phyloP scores from a whole-genome alignment of 2,888 invertebrate species.

The Allacma fusca region DNA sequence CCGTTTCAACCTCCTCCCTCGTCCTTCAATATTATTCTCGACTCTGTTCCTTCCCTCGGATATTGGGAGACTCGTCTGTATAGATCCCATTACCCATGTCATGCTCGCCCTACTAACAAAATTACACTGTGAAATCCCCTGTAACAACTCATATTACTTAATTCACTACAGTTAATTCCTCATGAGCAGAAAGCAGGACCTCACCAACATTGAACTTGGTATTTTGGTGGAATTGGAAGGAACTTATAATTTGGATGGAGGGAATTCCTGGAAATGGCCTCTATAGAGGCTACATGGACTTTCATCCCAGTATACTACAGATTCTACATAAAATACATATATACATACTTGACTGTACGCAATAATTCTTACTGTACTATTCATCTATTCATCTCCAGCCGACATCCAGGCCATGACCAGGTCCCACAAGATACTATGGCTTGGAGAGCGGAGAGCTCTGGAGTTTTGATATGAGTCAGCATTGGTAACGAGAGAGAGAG shows the following conservation, averaged over 20 bases:
- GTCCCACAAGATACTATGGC: background rate
- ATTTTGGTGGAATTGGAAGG: too few relatives aligned
- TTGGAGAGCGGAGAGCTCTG: constrained; percentile 7
- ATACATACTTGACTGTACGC: background rate
- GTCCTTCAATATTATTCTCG: constrained; percentile 18
- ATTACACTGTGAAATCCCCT: too few relatives aligned
- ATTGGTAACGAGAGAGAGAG: constrained; percentile 40
- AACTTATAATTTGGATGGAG: too few relatives aligned
- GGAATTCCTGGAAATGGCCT: too few relatives aligned
- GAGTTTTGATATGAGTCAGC: constrained; percentile 50
- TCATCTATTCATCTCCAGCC: constrained; percentile 24
- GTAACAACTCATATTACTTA: too few relatives aligned
- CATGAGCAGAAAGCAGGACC: background rate
- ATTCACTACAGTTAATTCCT: background rate
- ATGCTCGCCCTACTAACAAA: too few relatives aligned
- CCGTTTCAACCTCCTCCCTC: constrained; percentile 17
- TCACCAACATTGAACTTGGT: background rate
- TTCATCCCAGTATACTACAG: too few relatives aligned
- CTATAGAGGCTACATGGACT: too few relatives aligned
- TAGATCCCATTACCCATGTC: too few relatives aligned
- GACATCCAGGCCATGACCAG: constrained; percentile 7
- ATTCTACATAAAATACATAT: too few relatives aligned
- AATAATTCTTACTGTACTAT: background rate
- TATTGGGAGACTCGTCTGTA: too few relatives aligned
- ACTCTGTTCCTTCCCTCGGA: constrained; percentile 6